A percentile compares a stretch with the other conserved stretches of the same genome.
These are phyloP conservation scores for Drosophila formosana DNA, from an alignment of 2,888 invertebrate species.

Conservation along the genomic window DNA sequence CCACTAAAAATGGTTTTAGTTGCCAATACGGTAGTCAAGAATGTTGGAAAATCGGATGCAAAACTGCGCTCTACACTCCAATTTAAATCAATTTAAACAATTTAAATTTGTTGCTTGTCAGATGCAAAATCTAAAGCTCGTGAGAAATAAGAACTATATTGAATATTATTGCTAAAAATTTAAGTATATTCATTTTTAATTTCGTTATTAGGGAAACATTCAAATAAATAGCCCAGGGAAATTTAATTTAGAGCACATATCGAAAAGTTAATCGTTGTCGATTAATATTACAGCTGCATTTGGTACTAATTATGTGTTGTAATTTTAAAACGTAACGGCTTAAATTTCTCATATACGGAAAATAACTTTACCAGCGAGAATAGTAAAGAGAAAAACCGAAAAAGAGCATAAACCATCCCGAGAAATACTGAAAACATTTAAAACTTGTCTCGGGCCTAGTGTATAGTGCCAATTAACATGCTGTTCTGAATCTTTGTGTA, in stretches of 20 bases:
- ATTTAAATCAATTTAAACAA: conserved; percentile 82
- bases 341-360: background rate
- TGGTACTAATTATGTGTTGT: background rate
- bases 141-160: background rate
- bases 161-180: too few species aligned
- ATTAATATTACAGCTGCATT: background rate
- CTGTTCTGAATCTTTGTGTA: conserved; percentile 14
- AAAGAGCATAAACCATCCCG: background rate
- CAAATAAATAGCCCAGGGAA: background rate
- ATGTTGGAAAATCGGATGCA: conserved; percentile 87
- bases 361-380: background rate
- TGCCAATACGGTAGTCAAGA: conserved; percentile 88
- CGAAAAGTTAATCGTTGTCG: background rate
- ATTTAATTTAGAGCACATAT: background rate
- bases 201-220: too few species aligned
- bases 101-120: conserved; percentile 86
- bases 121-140: conserved; percentile 78
- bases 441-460: conserved; percentile 13
- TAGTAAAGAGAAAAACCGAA: background rate
- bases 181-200: too few species aligned
- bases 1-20: conserved; percentile 83
- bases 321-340: conserved; percentile 2
- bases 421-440: conserved; percentile 15
- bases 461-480: conserved; percentile 36
- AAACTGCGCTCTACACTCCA: conserved; percentile 86